Evolutionary conservation across 2,113 vertebrate genomes (phyloP).

Genomic region (Diphyllodes magnificus): DNA sequence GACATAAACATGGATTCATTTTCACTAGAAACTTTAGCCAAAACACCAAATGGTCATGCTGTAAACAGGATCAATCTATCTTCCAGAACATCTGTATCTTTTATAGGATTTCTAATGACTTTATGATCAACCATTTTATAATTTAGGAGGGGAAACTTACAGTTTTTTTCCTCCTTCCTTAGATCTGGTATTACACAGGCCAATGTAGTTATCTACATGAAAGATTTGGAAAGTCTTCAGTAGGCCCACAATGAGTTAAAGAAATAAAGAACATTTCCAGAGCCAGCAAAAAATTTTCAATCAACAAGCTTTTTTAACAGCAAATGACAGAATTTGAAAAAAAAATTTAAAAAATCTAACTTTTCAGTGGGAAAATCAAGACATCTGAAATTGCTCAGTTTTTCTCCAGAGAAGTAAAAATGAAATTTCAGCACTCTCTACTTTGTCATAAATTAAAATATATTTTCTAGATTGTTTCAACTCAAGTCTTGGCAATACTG

Average conservation of each 20-base stretch:
- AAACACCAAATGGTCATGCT: not conserved
- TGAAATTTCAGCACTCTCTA: not conserved
- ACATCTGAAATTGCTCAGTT: not conserved
- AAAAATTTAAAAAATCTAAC: not conserved
- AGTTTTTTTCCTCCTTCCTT: not conserved
- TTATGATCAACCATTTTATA: not conserved
- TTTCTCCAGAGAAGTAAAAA: not conserved
- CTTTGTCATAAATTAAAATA: not conserved
- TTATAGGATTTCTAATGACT: not conserved
- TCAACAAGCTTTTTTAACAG: not conserved
- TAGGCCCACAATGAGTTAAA: not conserved
- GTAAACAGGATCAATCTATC: not conserved
- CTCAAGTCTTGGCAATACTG: not conserved
- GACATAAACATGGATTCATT: not conserved
- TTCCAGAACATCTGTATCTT: not conserved
- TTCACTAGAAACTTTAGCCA: not conserved
- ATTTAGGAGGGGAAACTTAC: not conserved
- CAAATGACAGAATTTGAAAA: not conserved
- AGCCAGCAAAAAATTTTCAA: not conserved
- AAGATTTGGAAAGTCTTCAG: not conserved
- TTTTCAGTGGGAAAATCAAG: not conserved
- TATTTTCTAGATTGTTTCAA: not conserved
- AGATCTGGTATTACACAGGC: not conserved
- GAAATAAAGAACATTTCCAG: not conserved
- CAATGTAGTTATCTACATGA: not conserved